Base-by-base conservation (phyloP, 2,113 vertebrate species). In the Rhadina sibilatrix region DNA sequence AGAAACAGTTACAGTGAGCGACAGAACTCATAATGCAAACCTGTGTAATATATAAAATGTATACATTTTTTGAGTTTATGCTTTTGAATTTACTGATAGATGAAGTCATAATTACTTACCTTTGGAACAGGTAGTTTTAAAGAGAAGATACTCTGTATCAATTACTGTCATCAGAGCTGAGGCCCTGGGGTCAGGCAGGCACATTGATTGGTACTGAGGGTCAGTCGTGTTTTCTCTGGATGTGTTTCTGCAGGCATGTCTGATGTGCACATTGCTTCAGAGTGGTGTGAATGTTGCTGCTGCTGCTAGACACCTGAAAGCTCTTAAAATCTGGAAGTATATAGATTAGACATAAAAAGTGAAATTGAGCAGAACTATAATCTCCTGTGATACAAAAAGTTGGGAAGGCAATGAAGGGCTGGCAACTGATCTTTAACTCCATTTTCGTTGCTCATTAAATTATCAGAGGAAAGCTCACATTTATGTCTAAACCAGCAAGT, bases 201-300 rank as follows among this genome's bases (percentile, higher is more conserved):
- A 10, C 52, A 56, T 42, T 28, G 28, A 2, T 40, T 53, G 31
- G 44, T 57, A 11, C 11, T 40, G 38, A 38, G 18, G 35, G 15
- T 63, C 4, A 2, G 13, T 81, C 3, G 0, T 60, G 19, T 25
- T 27, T 77, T 80, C n/a, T 77, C 17, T 23, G 19, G 4, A 53
- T 0, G 11, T 28, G 13, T 38, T 86, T 83, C 64, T 77, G 4
- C 5, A 8, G 52, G 6, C 22, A 6, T 24, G 5, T 63, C 61
- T 64, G 40, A 14, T 28, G 4, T 24, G 4, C 31, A 11, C 0
- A 0, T 46, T 79, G 33, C 44, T 35, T 80, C 40, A 24, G 23
- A 89, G 37, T 57, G 61, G 8, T 35, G 30, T 65, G 40, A 49
- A 30, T 52, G 22, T 44, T 91, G 33, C 44, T 91, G 35, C 49